phyloP scores from a whole-genome alignment of 2,113 vertebrate species.

The Forbesichthys papilliferus region DNA sequence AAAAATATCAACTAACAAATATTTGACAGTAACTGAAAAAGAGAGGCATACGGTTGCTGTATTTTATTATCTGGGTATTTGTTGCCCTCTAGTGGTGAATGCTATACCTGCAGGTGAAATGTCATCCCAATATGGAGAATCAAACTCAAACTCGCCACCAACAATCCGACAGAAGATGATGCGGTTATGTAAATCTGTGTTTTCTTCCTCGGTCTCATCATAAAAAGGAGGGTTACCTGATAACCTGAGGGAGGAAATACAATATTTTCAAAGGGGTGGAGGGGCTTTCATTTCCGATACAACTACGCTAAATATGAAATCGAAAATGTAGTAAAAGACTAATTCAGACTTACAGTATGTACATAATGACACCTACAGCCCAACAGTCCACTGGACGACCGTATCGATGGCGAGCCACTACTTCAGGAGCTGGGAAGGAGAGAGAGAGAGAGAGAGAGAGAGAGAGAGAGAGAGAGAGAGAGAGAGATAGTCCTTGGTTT shows the following conservation, averaged over 20 bases:
- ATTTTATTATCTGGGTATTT: slow-evolving; percentile 13
- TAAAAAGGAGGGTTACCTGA: slow-evolving; percentile 87
- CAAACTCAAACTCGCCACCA: slow-evolving; percentile 85
- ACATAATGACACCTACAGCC: slow-evolving; percentile 86
- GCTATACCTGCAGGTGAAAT: slow-evolving; percentile 82
- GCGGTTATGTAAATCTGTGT: slow-evolving; percentile 82
- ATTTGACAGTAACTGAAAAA: no score
- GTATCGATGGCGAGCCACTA: slow-evolving; percentile 83
- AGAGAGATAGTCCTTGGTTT: slow-evolving; percentile 1
- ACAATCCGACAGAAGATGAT: slow-evolving; percentile 87
- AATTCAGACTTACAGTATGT: slow-evolving; percentile 79
- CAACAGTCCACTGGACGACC: slow-evolving; percentile 86
- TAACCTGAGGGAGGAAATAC: slow-evolving; percentile 59
- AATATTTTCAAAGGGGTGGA: background rate
- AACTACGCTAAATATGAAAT: background rate
- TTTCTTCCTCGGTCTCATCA: slow-evolving; percentile 84
- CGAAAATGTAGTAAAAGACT: background rate
- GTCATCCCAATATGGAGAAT: slow-evolving; percentile 85
- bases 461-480: background rate
- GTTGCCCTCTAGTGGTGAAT: slow-evolving; percentile 49
- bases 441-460: slow-evolving; percentile 6
- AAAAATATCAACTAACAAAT: background rate
- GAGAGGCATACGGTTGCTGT: background rate
- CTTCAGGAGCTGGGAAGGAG: slow-evolving; percentile 77
- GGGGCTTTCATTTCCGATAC: background rate